These are phyloP conservation scores for Tamias sibiricus DNA, from an alignment of 2,113 vertebrate genomes.

Conservation along the genomic window DNA sequence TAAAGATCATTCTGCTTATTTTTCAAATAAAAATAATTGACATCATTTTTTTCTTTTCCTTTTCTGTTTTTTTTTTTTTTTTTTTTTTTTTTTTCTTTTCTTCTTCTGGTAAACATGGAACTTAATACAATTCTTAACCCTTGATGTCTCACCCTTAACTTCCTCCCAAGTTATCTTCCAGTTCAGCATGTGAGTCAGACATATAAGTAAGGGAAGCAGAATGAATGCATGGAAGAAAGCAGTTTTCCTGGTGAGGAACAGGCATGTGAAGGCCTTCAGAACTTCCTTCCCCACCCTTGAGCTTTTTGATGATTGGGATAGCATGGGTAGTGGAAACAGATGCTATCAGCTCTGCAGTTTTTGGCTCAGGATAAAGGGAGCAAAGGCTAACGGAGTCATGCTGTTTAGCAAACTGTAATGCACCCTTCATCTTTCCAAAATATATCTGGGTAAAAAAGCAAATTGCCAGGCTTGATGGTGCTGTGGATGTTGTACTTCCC, in stretches of 20 bases:
- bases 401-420: constrained; percentile 87
- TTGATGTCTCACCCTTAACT: constrained; percentile 56
- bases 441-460: constrained; percentile 78
- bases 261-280: constrained; percentile 83
- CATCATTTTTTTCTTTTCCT: neutral
- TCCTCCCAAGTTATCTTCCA: constrained; percentile 64
- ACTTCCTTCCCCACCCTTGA: constrained; percentile 82
- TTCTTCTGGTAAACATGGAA: neutral
- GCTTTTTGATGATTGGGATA: constrained; percentile 85
- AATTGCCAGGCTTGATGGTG: constrained; percentile 77
- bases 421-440: constrained; percentile 86
- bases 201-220: constrained; percentile 52
- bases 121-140: constrained; percentile 50
- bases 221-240: constrained; percentile 72
- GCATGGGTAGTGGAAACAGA: constrained; percentile 88
- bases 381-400: constrained; percentile 87
- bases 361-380: constrained; percentile 87
- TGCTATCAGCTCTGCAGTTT: constrained; percentile 85
- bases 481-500: constrained; percentile 70
- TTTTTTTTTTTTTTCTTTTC: neutral
- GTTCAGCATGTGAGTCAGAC: constrained; percentile 73
- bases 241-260: constrained; percentile 78
- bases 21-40: constrained; percentile 54
- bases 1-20: neutral
- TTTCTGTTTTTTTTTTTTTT: no score